Conservation (phyloP, 2,797 vertebrate genomes). For the Rhyacichthys aspro region DNA sequence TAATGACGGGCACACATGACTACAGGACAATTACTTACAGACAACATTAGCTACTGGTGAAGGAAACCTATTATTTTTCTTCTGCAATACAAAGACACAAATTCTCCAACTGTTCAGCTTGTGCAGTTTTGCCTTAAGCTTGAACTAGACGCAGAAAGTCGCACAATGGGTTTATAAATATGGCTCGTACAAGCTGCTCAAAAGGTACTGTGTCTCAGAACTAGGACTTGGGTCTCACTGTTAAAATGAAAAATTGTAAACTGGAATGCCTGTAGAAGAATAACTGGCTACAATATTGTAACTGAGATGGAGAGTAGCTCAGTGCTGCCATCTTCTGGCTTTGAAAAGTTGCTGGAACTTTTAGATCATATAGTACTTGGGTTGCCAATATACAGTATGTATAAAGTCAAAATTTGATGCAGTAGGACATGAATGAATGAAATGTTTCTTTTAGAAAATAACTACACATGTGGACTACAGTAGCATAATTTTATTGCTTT, state of each 20-base stretch:
- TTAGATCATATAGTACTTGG: too few species aligned
- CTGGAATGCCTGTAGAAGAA: background rate
- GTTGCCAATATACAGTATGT: too few species aligned
- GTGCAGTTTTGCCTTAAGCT: background rate
- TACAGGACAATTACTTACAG: slow-evolving; percentile 2
- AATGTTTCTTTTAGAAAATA: too few species aligned
- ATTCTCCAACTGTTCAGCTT: background rate
- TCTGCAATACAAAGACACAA: background rate
- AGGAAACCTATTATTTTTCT: background rate
- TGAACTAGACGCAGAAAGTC: too few species aligned
- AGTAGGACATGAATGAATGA: too few species aligned
- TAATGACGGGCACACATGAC: slow-evolving; percentile 20
- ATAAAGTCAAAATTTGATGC: too few species aligned
- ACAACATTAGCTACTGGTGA: slow-evolving; percentile 10
- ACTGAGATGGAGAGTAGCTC: slow-evolving; percentile 52
- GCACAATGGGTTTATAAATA: too few species aligned
- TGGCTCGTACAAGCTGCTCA: too few species aligned
- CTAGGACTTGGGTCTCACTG: too few species aligned
- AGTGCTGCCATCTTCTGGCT: slow-evolving; percentile 71
- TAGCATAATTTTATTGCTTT: too few species aligned
- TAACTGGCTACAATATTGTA: slow-evolving; percentile 8
- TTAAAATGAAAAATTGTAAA: background rate
- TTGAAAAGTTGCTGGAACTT: background rate
- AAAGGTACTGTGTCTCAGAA: too few species aligned
- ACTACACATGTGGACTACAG: too few species aligned